These are phyloP conservation scores for Zygothrica quintamaculata DNA, from an alignment of 2,888 invertebrate species.

Conservation along the genomic window DNA sequence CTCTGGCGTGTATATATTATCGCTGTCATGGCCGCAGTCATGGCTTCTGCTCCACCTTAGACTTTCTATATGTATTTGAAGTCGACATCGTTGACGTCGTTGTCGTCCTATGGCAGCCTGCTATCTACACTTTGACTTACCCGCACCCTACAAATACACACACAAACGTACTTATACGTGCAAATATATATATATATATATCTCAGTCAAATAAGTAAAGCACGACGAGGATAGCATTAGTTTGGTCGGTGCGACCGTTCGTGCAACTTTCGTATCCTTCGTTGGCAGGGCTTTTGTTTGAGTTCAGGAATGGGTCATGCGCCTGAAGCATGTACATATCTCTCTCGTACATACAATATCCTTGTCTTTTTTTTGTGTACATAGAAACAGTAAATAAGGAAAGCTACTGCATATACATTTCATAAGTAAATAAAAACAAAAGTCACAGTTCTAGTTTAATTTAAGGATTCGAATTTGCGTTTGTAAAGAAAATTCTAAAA, in stretches of 20 bases:
- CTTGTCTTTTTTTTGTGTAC: slow-evolving; percentile 28
- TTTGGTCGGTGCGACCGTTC: slow-evolving; percentile 68
- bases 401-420: slow-evolving; percentile 3
- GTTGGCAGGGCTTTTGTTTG: slow-evolving; percentile 55
- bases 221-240: slow-evolving; percentile 71
- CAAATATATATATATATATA: slow-evolving; percentile 4
- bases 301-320: slow-evolving; percentile 83
- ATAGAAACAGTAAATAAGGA: slow-evolving; percentile 61
- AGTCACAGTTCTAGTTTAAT: slow-evolving; percentile 44
- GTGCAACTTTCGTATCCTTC: slow-evolving; percentile 58
- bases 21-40: slow-evolving; percentile 82
- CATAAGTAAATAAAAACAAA: slow-evolving; percentile 56
- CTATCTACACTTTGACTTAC: slow-evolving; percentile 75
- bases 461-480: slow-evolving; percentile 20
- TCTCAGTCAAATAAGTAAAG: slow-evolving; percentile 13
- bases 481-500: slow-evolving; percentile 21
- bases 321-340: slow-evolving; percentile 66
- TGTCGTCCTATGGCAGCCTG: slow-evolving; percentile 78
- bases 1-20: slow-evolving; percentile 69
- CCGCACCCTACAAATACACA: slow-evolving; percentile 54
- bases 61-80: slow-evolving; percentile 62
- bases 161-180: slow-evolving; percentile 21
- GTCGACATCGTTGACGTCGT: slow-evolving; percentile 72
- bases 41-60: slow-evolving; percentile 84
- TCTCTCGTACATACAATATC: slow-evolving; percentile 39